Base-by-base conservation (phyloP, 2,888 invertebrate genomes). In the Philaethria dido region DNA sequence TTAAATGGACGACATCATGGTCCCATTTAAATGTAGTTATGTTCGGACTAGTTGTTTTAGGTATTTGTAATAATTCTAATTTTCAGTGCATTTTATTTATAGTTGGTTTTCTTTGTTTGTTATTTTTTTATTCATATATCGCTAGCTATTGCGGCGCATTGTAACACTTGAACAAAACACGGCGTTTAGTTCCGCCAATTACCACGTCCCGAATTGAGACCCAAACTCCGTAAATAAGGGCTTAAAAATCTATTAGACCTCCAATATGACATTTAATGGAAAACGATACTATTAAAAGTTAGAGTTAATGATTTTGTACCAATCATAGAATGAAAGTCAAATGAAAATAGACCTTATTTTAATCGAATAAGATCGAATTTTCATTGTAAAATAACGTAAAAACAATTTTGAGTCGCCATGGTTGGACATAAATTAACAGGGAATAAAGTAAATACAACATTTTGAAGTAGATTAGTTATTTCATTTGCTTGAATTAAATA, bases 391-490 rank as follows among this genome's bases (percentile, higher is more conserved):
- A 25, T 9, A n/a, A 0, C 11, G 8, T 16, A 42, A 57, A 25
- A 57, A 57, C 57, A 57, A 57, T 57, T 57, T 57, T 25, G 57
- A 42, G 42, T 42, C 25, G 22, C 42, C 42, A 57, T 42, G 11
- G 57, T 22, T n/a, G 25, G 42, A 42, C 57, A 57, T 57, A 57
- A 57, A 57, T 57, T 57, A 42, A 42, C 57, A 22, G 22, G 42
- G 39, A 57, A 57, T 57, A 57, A 57, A 25, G 42, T 42, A 57
- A 57, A 57, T 42, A 42, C 42, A 57, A 57, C 14, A 57, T 57
- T 57, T 57, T 57, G 42, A 57, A 57, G 22, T 57, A 22, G 57
- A 57, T 57, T 57, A 57, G 25, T 57, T 57, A 57, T 57, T 57
- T 57, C 22, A 42, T 57, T 57, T 57, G 55, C n/a, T n/a, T n/a